Percentiles rank a stretch among this genome's conserved stretches.
Evolutionary conservation across 2,797 vertebrate genomes (phyloP).

Genomic region (Streptopelia turtur): DNA sequence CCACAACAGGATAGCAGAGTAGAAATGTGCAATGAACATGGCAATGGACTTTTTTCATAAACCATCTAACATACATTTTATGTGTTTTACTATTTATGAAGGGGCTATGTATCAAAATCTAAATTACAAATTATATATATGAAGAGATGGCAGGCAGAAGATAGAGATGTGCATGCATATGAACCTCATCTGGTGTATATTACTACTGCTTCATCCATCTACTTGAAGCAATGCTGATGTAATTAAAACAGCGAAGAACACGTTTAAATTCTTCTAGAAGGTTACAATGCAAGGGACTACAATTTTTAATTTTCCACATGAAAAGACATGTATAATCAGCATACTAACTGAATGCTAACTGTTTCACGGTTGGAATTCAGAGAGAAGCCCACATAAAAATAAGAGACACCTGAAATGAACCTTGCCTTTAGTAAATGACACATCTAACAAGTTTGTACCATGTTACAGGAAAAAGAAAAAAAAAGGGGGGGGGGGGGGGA

Average conservation of each 20-base stretch:
- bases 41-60: not conserved
- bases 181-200: not conserved
- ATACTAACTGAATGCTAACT: not conserved
- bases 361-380: not conserved
- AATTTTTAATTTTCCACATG: not conserved
- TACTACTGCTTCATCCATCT: not conserved
- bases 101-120: not conserved
- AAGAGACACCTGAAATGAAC: not conserved
- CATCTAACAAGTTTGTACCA: not conserved
- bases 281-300: not conserved
- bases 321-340: not conserved
- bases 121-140: not conserved
- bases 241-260: not conserved
- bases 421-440: not conserved
- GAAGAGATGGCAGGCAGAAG: not conserved
- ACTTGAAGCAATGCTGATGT: not conserved
- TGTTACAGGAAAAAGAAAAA: too few relatives aligned
- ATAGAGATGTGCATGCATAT: not conserved
- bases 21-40: not conserved
- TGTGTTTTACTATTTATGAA: not conserved
- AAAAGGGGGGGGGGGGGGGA: too few relatives aligned
- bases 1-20: not conserved
- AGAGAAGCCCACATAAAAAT: not conserved
- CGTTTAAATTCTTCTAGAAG: not conserved
- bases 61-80: not conserved